Percentiles rank a stretch among this genome's conserved stretches.
These are phyloP conservation scores for Rana temporaria DNA, from an alignment of 2,113 vertebrate genomes.

Conservation along the genomic window DNA sequence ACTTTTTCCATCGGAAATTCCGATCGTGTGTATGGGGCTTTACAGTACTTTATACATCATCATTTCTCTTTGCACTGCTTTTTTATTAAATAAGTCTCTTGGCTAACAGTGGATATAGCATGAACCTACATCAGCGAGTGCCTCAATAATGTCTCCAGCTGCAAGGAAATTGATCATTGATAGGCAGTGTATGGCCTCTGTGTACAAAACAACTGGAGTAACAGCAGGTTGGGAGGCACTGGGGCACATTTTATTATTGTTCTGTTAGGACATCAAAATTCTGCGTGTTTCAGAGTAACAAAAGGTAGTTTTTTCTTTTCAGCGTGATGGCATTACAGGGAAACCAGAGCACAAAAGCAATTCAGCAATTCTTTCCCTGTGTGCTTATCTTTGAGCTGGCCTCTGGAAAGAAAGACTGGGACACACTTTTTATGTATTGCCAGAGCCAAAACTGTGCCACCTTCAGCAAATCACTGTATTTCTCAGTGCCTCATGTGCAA, in stretches of 20 bases:
- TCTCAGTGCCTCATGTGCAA: constrained; percentile 49
- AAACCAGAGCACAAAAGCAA: constrained; percentile 51
- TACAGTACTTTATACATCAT: too few species aligned
- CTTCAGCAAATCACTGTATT: constrained; percentile 43
- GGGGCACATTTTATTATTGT: background rate
- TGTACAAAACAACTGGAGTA: background rate
- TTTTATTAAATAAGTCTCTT: too few species aligned
- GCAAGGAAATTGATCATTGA: background rate
- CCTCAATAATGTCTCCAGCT: too few species aligned
- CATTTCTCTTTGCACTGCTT: too few species aligned
- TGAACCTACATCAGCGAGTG: too few species aligned
- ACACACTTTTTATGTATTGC: background rate
- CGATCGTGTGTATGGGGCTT: too few species aligned
- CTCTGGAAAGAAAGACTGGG: constrained; percentile 4
- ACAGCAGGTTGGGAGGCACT: background rate
- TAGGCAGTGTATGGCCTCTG: too few species aligned
- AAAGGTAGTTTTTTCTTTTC: background rate
- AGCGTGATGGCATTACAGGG: constrained; percentile 16
- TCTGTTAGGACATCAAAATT: background rate
- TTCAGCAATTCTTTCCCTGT: constrained; percentile 5
- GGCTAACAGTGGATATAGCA: too few species aligned
- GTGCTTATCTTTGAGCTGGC: constrained; percentile 9
- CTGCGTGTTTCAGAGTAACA: background rate
- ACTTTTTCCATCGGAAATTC: too few species aligned
- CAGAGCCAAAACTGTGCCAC: constrained; percentile 12